phyloP scores from a whole-genome alignment of 2,797 vertebrate genomes.

The Cryptoprocta ferox region DNA sequence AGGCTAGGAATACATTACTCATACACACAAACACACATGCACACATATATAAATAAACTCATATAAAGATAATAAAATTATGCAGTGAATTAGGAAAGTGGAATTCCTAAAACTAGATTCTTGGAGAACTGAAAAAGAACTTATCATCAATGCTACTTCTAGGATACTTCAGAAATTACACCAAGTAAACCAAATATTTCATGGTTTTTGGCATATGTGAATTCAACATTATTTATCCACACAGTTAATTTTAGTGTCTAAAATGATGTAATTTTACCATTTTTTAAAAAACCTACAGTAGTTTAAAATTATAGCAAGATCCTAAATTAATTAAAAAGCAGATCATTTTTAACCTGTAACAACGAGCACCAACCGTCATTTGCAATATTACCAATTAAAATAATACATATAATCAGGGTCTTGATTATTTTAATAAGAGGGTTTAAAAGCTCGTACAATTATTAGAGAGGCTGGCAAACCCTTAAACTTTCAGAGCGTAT shows the following conservation, averaged over 20 bases:
- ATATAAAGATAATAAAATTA: constrained; percentile 6
- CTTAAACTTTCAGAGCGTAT: constrained; percentile 68
- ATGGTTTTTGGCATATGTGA: constrained; percentile 20
- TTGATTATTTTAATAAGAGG: constrained; percentile 59
- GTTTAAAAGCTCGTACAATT: constrained; percentile 64
- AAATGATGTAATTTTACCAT: background rate
- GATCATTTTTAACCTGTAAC: constrained; percentile 61
- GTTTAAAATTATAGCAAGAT: constrained; percentile 39
- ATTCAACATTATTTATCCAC: constrained; percentile 34
- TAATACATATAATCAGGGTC: constrained; percentile 40
- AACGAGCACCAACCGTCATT: constrained; percentile 52
- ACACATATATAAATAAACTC: background rate
- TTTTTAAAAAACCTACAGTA: background rate
- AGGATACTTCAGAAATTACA: constrained; percentile 58
- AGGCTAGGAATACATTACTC: constrained; percentile 25
- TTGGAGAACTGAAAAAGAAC: constrained; percentile 32
- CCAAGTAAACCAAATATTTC: constrained; percentile 44
- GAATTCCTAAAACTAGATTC: constrained; percentile 42
- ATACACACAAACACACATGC: background rate
- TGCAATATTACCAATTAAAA: constrained; percentile 77
- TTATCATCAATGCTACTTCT: constrained; percentile 11
- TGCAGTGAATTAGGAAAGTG: background rate
- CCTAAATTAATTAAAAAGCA: constrained; percentile 67
- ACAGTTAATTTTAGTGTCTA: background rate
- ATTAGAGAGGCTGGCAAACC: constrained; percentile 58